A percentile compares a stretch with the other conserved stretches of the same genome.
Conservation (phyloP, 1,140 invertebrate genomes). For the Streblospio benedicti region DNA sequence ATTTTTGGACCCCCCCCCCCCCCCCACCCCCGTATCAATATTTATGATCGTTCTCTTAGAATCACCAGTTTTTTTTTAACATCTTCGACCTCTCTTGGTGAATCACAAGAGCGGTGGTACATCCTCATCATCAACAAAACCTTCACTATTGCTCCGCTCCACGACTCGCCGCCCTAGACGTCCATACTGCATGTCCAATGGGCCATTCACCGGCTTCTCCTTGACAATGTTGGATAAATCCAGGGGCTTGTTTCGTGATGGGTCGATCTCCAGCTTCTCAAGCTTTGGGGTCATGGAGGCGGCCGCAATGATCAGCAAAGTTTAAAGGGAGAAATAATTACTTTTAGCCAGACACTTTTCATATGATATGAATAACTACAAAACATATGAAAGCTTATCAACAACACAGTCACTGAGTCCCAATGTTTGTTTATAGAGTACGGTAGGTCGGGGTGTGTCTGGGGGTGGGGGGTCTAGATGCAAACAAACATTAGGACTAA, state of each 20-base stretch:
- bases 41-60: too few species aligned
- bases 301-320: neutral
- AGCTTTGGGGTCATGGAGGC: neutral
- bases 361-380: conserved; percentile 7
- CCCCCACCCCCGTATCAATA: too few species aligned
- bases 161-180: too few species aligned
- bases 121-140: conserved; percentile 53
- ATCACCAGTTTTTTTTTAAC: too few species aligned
- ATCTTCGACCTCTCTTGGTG: too few species aligned
- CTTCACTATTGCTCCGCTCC: conserved; percentile 40
- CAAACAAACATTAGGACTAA: neutral
- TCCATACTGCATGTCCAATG: too few species aligned
- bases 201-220: conserved; percentile 22
- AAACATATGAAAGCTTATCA: neutral
- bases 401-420: neutral
- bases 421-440: neutral
- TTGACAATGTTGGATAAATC: conserved; percentile 37
- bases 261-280: conserved; percentile 40
- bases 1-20: too few species aligned
- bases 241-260: conserved; percentile 24
- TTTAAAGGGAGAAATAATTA: neutral
- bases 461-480: too few species aligned
- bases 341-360: neutral
- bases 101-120: conserved; percentile 53
- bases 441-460: neutral